Conservation (phyloP, 2,113 vertebrate species). For the Origma solitaria region DNA sequence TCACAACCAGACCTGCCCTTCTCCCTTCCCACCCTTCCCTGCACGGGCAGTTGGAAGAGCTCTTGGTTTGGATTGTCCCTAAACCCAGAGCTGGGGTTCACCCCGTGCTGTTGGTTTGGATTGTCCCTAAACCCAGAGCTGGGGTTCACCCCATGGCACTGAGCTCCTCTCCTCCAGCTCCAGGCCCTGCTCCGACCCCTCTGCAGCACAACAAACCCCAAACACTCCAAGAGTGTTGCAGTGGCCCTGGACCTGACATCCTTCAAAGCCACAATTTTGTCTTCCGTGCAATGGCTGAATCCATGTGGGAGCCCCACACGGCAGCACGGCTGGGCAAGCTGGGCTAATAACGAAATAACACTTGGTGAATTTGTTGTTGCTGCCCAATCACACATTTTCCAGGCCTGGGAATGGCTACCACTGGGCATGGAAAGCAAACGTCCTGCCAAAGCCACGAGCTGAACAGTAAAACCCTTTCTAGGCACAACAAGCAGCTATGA, state of each 20-base stretch:
- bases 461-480: background rate
- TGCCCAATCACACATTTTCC: background rate
- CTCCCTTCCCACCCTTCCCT: background rate
- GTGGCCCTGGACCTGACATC: background rate
- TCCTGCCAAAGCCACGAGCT: background rate
- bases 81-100: background rate
- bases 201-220: background rate
- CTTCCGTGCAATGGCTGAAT: background rate
- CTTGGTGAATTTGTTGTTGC: background rate
- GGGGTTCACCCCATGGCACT: accelerated
- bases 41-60: accelerated
- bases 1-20: accelerated
- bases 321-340: background rate
- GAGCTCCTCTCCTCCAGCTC: background rate
- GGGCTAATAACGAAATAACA: background rate
- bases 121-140: background rate
- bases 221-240: accelerated
- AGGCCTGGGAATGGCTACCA: background rate
- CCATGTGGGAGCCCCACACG: background rate
- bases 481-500: background rate
- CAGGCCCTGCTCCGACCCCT: background rate
- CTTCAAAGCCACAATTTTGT: background rate
- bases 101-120: accelerated
- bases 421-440: background rate
- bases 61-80: background rate